phyloP scores from a whole-genome alignment of 2,797 vertebrate genomes.

The Clarias pachynema region DNA sequence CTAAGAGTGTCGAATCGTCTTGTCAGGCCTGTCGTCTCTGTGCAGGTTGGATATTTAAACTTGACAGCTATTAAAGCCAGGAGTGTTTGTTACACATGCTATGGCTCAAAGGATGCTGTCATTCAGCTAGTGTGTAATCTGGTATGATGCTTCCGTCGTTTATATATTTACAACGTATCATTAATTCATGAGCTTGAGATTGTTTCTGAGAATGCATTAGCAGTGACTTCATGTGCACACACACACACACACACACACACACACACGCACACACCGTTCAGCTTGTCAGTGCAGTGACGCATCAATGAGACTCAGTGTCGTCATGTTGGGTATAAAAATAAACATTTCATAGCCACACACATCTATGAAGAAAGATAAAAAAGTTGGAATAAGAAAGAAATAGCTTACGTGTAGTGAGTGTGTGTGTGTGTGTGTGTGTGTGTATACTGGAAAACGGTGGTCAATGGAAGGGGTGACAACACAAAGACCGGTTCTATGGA shows the following conservation, averaged over 20 bases:
- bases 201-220: slow-evolving; percentile 1
- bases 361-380: too few species aligned
- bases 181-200: slow-evolving; percentile 20
- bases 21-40: slow-evolving; percentile 28
- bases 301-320: not conserved
- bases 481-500: not conserved
- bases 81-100: slow-evolving; percentile 3
- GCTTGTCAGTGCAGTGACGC: not conserved
- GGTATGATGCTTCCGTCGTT: slow-evolving; percentile 3
- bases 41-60: not conserved
- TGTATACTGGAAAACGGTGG: not conserved
- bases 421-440: not conserved
- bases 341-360: not conserved
- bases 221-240: not conserved
- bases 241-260: not conserved
- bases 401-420: not conserved
- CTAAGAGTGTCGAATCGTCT: slow-evolving; percentile 44
- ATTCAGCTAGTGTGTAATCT: slow-evolving; percentile 2
- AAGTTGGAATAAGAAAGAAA: not conserved
- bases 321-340: not conserved
- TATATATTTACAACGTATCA: slow-evolving; percentile 9
- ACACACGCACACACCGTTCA: not conserved
- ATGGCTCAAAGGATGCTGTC: not conserved
- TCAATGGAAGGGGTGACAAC: not conserved
- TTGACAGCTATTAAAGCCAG: slow-evolving; percentile 9